These are phyloP conservation scores for Sinocyclocheilus rhinocerous DNA, from an alignment of 2,113 vertebrate species.

Conservation along the genomic window DNA sequence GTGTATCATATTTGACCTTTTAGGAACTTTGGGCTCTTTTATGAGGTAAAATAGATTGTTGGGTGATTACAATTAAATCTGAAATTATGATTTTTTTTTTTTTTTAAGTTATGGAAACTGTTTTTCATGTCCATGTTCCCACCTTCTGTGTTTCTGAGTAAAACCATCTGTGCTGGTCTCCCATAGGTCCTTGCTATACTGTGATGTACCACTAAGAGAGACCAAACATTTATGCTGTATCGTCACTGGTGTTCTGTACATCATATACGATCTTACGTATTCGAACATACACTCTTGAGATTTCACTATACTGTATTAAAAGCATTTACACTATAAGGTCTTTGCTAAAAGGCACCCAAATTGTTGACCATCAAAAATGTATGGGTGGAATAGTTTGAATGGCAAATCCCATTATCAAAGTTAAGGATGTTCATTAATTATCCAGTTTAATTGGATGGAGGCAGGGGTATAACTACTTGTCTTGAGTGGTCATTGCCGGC, in stretches of 20 bases:
- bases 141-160: too few relatives aligned
- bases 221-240: conserved; percentile 47
- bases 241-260: conserved; percentile 39
- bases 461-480: conserved; percentile 94
- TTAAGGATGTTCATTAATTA: conserved; percentile 93
- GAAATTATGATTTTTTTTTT: too few relatives aligned
- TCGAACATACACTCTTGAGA: conserved; percentile 1
- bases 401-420: conserved; percentile 89
- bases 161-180: neutral
- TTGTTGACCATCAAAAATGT: conserved; percentile 81
- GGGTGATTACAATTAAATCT: too few relatives aligned
- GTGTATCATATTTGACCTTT: too few relatives aligned
- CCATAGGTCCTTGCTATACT: conserved; percentile 44
- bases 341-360: conserved; percentile 55
- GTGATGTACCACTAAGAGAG: neutral
- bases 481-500: conserved; percentile 91
- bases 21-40: too few relatives aligned
- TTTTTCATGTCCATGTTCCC: too few relatives aligned
- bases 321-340: neutral
- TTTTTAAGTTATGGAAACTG: too few relatives aligned
- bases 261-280: neutral
- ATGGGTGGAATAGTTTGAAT: conserved; percentile 80
- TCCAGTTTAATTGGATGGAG: conserved; percentile 95
- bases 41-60: too few relatives aligned
- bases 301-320: neutral